Conservation (phyloP, 2,113 vertebrate genomes). For the Athene cunicularia region DNA sequence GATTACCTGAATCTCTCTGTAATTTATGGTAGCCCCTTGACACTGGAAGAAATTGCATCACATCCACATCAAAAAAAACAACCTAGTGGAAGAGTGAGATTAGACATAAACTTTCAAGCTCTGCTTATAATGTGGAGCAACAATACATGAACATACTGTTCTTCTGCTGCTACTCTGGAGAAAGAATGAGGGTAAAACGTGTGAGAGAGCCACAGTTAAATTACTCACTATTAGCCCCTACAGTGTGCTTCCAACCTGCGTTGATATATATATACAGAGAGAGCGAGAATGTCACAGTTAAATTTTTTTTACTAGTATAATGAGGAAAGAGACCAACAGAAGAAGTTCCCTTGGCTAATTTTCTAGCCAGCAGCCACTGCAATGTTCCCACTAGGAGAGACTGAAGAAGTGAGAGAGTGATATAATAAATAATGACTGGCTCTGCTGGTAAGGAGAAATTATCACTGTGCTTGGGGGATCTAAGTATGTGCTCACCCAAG, state of each 20-base stretch:
- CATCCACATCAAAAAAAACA: constrained; percentile 55
- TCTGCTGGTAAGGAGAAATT: constrained; percentile 76
- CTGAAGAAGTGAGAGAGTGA: constrained; percentile 71
- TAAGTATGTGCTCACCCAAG: constrained; percentile 61
- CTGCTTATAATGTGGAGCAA: constrained; percentile 56
- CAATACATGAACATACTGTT: constrained; percentile 32
- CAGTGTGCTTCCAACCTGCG: constrained; percentile 70
- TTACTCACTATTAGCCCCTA: constrained; percentile 77
- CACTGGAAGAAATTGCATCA: constrained; percentile 67
- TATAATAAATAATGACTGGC: constrained; percentile 80
- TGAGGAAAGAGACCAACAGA: constrained; percentile 76
- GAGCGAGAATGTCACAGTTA: constrained; percentile 73
- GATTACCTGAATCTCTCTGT: constrained; percentile 49
- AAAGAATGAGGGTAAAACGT: constrained; percentile 65
- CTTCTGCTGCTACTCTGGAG: constrained; percentile 63
- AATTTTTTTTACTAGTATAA: constrained; percentile 81
- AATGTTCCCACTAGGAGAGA: constrained; percentile 76
- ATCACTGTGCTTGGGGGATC: constrained; percentile 76
- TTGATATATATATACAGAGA: constrained; percentile 55
- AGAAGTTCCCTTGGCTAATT: constrained; percentile 81
- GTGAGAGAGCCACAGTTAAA: constrained; percentile 67
- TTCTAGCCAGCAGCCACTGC: constrained; percentile 76
- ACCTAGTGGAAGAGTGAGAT: constrained; percentile 51
- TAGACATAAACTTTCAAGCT: constrained; percentile 69
- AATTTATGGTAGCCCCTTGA: constrained; percentile 63